Base-by-base conservation (phyloP, 1,140 invertebrate species). In the Arion vulgaris region DNA sequence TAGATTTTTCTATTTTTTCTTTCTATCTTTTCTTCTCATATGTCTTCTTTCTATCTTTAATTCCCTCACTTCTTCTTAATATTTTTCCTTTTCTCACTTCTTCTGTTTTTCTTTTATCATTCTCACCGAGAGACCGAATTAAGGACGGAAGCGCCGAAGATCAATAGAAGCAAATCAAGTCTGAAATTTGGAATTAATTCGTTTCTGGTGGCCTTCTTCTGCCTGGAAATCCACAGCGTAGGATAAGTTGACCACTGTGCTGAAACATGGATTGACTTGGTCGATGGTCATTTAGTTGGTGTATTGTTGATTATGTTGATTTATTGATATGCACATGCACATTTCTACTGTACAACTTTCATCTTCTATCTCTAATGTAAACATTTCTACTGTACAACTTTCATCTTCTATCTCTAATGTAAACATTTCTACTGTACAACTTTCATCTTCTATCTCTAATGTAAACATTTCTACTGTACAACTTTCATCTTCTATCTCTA, bases 131-230 rank as follows among this genome's bases (percentile, higher is more conserved):
- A 45, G 19, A 39, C 39, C 71, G 71, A 39, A 71, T 72, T 72
- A 72, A 72, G 41, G 71, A 39, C 71, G 38, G 71, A 66, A 72
- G 71, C 71, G 71, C 36, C 71, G 23, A 66, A 72, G 71, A 72
- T 72, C 71, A 72, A 72, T 72, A 72, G 36, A 72, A 72, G 36
- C 71, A 72, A 45, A 72, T 72, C 71, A 69, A 45, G 36, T 45
- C 71, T 45, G 71, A 38, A 72, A 72, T 72, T 72, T 72, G 36
- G 71, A 72, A 72, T 72, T 72, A 39, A 72, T 72, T 72, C 39
- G 71, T 72, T 72, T 45, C 71, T 26, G 71, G 71, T 72, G 1
- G 71, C n/a, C 34, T 39, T n/a, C 71, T 45, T 72, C 39, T 39
- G 17, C 71, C 0, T 1, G 71, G 71, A 45, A 45, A 72, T 66